Conservation (phyloP, 2,888 invertebrate genomes). For the Chalcosyrphus nemorum region DNA sequence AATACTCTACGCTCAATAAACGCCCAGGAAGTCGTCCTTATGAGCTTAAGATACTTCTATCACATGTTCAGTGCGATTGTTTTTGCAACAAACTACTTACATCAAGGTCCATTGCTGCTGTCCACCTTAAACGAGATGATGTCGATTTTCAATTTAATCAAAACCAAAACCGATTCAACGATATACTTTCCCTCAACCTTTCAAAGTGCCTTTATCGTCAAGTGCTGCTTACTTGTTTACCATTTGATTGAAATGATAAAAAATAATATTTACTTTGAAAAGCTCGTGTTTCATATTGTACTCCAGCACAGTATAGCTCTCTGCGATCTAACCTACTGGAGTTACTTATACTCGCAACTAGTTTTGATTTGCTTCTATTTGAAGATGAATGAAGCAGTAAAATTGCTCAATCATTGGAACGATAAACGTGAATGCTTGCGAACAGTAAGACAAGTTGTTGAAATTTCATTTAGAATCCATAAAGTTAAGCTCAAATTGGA, state of each 20-base stretch:
- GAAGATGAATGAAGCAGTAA: not conserved
- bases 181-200: not conserved
- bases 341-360: not conserved
- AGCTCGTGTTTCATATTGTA: not conserved
- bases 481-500: not conserved
- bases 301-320: not conserved
- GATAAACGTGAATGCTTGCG: not conserved
- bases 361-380: constrained; percentile 4
- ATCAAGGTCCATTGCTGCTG: not conserved
- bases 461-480: constrained; percentile 1
- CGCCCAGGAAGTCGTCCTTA: not conserved
- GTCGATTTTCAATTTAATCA: not conserved
- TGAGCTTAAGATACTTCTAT: not conserved
- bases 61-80: not conserved
- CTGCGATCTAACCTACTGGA: not conserved
- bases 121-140: constrained; percentile 1
- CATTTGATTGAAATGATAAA: not conserved
- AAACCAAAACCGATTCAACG: not conserved
- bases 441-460: not conserved
- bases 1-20: not conserved
- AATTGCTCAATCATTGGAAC: not conserved
- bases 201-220: not conserved
- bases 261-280: not conserved
- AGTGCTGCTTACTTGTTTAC: not conserved
- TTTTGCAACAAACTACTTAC: not conserved